Base-by-base conservation (phyloP, 2,797 vertebrate genomes). In the Poecilia velifera region DNA sequence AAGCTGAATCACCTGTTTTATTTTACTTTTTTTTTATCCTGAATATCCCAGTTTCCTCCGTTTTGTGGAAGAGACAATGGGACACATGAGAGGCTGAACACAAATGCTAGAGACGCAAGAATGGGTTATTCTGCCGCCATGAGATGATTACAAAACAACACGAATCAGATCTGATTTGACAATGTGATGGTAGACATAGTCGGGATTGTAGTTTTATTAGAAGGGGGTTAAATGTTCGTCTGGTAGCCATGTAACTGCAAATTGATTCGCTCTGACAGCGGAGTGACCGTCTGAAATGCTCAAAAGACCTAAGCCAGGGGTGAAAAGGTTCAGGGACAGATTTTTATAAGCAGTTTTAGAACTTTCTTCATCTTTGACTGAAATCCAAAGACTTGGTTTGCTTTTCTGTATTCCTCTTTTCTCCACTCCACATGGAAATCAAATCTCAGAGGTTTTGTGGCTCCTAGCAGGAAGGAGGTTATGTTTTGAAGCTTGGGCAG, bases 1-100 rank as follows among this genome's bases (percentile, higher is more conserved):
- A 72, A 39, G n/a, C 77, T 78, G 74, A 25, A 43, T 66, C 82
- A 77, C 82, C 84, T 2, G 45, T 84, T 53, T 25, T 51, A 47
- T 47, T 18, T 84, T 78, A 47, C 31, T 7, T 34, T 57, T 72
- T 72, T 79, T 85, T 86, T 88, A 86, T 90, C 82, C 86, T 10
- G 46, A 81, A 66, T 80, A 82, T 83, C 71, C 76, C 76, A 53
- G 66, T 76, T 47, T 74, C 77, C 71, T 41, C 34, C 51, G 76
- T 64, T 74, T 77, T 55, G 72, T 57, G n/a, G 46, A 74, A 55
- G 20, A 36, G 10, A 31, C n/a, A 18, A 51, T 8, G 49, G 9
- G 51, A 64, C 59, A 36, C 16, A 36, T 20, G 34, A 18, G 62
- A 64, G 18, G 2, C 2, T 64, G 18, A 20, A 36, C 0, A 18